These are phyloP conservation scores for Drosophila fuyamai DNA, from an alignment of 1,140 invertebrate genomes.

Conservation along the genomic window DNA sequence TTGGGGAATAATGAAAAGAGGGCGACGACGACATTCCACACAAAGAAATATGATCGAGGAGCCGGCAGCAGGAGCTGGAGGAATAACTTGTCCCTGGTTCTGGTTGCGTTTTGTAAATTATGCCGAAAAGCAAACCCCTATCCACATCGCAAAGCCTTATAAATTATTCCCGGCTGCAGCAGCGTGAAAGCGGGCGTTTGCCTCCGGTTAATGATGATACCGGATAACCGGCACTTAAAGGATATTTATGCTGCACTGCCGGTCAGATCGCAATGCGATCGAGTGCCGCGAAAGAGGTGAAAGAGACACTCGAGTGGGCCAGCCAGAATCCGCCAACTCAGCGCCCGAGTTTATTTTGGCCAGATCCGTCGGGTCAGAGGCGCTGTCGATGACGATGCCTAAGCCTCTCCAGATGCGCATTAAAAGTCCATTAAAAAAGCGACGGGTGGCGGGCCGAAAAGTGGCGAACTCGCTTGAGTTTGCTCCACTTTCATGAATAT, in stretches of 20 bases:
- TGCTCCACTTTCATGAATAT: conserved; percentile 75
- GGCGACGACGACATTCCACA: conserved; percentile 63
- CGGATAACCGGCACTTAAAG: conserved; percentile 76
- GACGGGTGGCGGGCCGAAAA: conserved; percentile 24
- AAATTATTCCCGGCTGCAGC: conserved; percentile 61
- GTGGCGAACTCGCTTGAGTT: conserved; percentile 45
- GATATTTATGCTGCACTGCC: conserved; percentile 70
- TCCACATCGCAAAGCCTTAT: conserved; percentile 34
- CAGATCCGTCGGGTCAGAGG: conserved; percentile 39
- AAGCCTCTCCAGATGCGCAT: conserved; percentile 60
- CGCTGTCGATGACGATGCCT: conserved; percentile 42
- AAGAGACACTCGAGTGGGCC: conserved; percentile 18
- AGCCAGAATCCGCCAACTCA: conserved; percentile 37
- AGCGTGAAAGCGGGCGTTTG: conserved; percentile 75
- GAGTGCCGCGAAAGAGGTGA: conserved; percentile 1
- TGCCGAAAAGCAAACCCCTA: conserved; percentile 55
- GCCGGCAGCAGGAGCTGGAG: conserved; percentile 23
- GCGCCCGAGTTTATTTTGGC: conserved; percentile 46
- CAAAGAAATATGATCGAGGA: conserved; percentile 62
- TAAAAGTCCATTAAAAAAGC: conserved; percentile 74
- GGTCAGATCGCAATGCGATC: conserved; percentile 24
- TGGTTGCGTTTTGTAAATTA: conserved; percentile 63
- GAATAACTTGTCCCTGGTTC: conserved; percentile 50
- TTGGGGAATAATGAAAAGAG: conserved; percentile 13
- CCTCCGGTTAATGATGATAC: conserved; percentile 74